Evolutionary conservation across 2,797 vertebrate species (phyloP).

Genomic region (Clarias fuscus): DNA sequence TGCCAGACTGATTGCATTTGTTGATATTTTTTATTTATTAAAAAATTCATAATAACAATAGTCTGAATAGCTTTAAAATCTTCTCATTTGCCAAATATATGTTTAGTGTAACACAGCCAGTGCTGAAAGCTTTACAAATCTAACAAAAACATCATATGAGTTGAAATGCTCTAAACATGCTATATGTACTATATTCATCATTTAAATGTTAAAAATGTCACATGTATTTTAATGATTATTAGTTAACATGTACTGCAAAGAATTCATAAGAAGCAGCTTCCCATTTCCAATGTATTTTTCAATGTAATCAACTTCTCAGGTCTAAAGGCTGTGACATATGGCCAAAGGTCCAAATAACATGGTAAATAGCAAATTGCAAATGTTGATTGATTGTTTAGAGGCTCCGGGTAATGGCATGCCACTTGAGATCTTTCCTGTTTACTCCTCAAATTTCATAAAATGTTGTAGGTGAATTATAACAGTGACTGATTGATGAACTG

Average conservation of each 20-base stretch:
- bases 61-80: not conserved
- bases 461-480: constrained; percentile 73
- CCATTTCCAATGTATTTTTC: constrained; percentile 11
- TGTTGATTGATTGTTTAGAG: constrained; percentile 86
- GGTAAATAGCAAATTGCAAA: constrained; percentile 88
- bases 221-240: not conserved
- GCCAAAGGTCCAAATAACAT: constrained; percentile 77
- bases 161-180: not conserved
- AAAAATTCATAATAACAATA: not conserved
- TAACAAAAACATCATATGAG: not conserved
- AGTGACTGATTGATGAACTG: constrained; percentile 58
- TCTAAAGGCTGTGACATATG: constrained; percentile 75
- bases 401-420: constrained; percentile 75
- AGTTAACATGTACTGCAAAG: not conserved
- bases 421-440: constrained; percentile 78
- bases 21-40: not conserved
- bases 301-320: constrained; percentile 21
- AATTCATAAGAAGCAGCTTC: not conserved
- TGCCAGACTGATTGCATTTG: constrained; percentile 1
- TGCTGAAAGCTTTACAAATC: not conserved
- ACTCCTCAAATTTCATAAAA: constrained; percentile 81
- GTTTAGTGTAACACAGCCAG: not conserved
- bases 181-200: not conserved
- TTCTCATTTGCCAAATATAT: not conserved
- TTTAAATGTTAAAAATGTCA: not conserved